A percentile compares a stretch with the other conserved stretches of the same genome.
Evolutionary conservation across 2,888 invertebrate species (phyloP).

Genomic region (Acronicta psi): DNA sequence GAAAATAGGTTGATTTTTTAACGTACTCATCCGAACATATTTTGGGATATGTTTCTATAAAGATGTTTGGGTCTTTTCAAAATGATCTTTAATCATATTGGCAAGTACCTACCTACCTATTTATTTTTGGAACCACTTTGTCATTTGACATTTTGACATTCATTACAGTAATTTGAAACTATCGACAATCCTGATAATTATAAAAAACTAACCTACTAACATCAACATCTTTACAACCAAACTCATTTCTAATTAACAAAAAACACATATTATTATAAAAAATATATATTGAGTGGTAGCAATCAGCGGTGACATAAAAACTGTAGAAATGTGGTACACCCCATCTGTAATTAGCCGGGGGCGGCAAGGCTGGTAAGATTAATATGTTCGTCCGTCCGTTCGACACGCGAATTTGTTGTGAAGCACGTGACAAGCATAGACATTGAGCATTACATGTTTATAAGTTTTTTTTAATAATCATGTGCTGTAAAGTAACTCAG

Average conservation of each 20-base stretch:
- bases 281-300: slow-evolving; percentile 35
- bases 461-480: slow-evolving; percentile 13
- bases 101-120: no score
- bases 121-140: no score
- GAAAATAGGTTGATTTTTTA: no score
- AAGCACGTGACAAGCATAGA: slow-evolving; percentile 47
- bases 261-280: slow-evolving; percentile 20
- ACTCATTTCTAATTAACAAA: slow-evolving; percentile 18
- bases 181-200: no score
- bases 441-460: slow-evolving; percentile 25
- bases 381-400: slow-evolving; percentile 35
- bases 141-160: no score
- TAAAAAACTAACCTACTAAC: no score
- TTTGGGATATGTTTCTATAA: no score
- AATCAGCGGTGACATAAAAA: slow-evolving; percentile 42
- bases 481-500: not conserved
- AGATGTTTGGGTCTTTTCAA: no score
- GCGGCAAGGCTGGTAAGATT: slow-evolving; percentile 44
- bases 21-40: no score
- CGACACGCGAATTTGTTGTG: slow-evolving; percentile 55
- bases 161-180: no score
- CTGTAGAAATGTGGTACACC: slow-evolving; percentile 29
- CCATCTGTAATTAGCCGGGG: slow-evolving; percentile 44
- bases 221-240: not conserved
- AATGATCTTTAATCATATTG: no score